Conservation (phyloP, 1,140 invertebrate species). For the Saccostrea echinata region DNA sequence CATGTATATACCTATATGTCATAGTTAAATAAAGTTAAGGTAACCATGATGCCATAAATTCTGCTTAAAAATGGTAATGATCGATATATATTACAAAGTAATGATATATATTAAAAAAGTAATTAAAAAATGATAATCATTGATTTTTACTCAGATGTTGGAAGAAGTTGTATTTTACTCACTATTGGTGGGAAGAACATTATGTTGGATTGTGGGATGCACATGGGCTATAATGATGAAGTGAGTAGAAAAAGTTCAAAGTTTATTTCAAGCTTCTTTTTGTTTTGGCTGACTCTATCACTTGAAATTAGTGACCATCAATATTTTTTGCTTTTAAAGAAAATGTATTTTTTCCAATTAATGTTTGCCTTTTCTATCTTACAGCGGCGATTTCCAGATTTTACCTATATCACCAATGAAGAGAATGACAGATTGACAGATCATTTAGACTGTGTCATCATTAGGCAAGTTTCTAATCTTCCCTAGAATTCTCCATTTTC, state of each 20-base stretch:
- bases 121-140: not conserved
- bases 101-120: not conserved
- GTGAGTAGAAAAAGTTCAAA: conserved; percentile 72
- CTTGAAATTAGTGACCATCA: too few relatives aligned
- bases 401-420: conserved; percentile 90
- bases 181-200: conserved; percentile 99
- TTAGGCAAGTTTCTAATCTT: conserved; percentile 82
- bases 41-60: too few relatives aligned
- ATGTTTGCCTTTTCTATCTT: conserved; percentile 63
- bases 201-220: conserved; percentile 99
- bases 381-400: conserved; percentile 97
- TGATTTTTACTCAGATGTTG: conserved; percentile 89
- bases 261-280: not conserved
- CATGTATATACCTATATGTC: too few relatives aligned
- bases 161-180: conserved; percentile 97
- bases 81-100: not conserved
- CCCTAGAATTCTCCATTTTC: too few relatives aligned
- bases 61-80: too few relatives aligned
- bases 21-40: too few relatives aligned
- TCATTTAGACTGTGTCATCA: conserved; percentile 98
- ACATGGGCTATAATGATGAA: conserved; percentile 99
- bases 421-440: conserved; percentile 89
- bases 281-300: too few relatives aligned
- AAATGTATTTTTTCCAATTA: too few relatives aligned
- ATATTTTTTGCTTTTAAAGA: too few relatives aligned